A percentile compares a stretch with the other conserved stretches of the same genome.
These are phyloP conservation scores for Arvicanthis niloticus DNA, from an alignment of 2,113 vertebrate genomes.

Conservation along the genomic window DNA sequence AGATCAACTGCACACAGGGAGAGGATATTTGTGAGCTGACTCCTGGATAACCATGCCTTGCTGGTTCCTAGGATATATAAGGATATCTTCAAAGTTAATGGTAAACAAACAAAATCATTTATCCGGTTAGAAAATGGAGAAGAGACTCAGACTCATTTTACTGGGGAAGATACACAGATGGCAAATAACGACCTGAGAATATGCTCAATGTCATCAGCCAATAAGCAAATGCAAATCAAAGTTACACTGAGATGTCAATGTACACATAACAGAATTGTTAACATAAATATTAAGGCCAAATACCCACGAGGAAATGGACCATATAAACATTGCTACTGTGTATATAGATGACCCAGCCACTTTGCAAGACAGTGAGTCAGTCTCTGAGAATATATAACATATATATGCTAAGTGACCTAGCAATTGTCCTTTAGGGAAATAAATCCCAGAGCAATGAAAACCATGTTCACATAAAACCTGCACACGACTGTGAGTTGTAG, in stretches of 20 bases:
- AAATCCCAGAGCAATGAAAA: conserved; percentile 24
- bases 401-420: neutral
- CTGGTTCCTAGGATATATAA: neutral
- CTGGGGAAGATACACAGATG: neutral
- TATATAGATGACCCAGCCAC: no score
- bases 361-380: neutral
- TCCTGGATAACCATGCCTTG: neutral
- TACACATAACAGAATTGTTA: neutral
- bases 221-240: neutral
- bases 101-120: neutral
- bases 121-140: conserved; percentile 1
- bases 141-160: neutral
- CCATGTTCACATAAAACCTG: neutral
- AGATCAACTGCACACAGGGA: neutral
- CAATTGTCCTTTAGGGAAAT: neutral
- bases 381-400: neutral
- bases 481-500: neutral
- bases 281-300: neutral
- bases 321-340: neutral
- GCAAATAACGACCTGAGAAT: neutral
- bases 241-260: neutral
- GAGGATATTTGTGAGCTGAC: neutral
- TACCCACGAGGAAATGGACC: neutral
- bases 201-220: neutral
- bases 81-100: neutral